Evolutionary conservation across 2,888 invertebrate genomes (phyloP), one percentile per base, ranked within the genome.

Genomic region (Geotrupes spiniger): DNA sequence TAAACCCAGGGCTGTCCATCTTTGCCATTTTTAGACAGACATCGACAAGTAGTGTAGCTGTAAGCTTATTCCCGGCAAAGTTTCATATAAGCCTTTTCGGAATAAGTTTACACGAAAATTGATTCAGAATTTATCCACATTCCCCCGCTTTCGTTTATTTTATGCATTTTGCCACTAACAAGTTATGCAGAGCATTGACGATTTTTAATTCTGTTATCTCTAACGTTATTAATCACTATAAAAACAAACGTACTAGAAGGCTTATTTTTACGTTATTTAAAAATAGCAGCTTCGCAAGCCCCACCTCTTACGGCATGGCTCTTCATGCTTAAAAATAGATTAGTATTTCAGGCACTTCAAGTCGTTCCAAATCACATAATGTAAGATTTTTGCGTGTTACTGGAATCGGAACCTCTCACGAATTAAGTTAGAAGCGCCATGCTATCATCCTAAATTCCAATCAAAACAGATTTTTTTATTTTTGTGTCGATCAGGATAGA

Each of bases 361-460:
- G 61, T 63, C 63, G 63, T 66, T 64, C 62, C 64, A 65, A 64
- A 63, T 63, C 61, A 53, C 64, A 41, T 46, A 15, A 28, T 12
- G 31, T 29, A 27, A 8, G 40, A 25, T 27, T 37, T 47, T 38
- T 42, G 41, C 46, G 42, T 46, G 28, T 57, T 53, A 55, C 56
- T 61, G 67, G 65, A 66, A 68, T 67, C 72, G 71, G 71, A 72
- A 72, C 67, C 70, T 63, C 63, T 58, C 9, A 38, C 45, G 38
- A 45, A 29, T 42, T 46, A 46, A 70, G 69, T 65, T 59, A 63
- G 70, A 72, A 71, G 71, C 69, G 72, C 72, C 72, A 72, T 72
- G 71, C 72, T 68, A 61, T 57, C 52, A 59, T 59, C 31, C 42
- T 31, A 37, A 16, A 21, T 12, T 17, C 38, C 38, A 27, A 37